phyloP scores from a whole-genome alignment of 2,113 vertebrate genomes.

The Alectura lathami region DNA sequence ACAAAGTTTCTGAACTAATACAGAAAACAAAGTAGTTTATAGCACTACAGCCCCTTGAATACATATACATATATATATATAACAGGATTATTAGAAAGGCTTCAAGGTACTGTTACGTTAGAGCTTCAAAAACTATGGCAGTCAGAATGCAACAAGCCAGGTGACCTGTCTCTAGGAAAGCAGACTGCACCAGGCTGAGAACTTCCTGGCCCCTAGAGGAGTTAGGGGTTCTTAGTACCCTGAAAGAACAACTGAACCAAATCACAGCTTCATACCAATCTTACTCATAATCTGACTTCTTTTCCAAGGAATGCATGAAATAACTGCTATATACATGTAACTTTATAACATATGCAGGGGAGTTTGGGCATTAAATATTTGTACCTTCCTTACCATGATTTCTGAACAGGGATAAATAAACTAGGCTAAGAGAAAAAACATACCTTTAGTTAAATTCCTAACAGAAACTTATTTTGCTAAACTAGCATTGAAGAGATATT shows the following conservation, averaged over 20 bases:
- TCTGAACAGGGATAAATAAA: neutral
- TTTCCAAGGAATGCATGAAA: neutral
- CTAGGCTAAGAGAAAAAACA: neutral
- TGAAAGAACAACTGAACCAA: neutral
- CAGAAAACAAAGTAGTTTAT: neutral
- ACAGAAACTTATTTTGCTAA: neutral
- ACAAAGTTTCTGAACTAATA: neutral
- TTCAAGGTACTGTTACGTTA: neutral
- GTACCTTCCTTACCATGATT: neutral
- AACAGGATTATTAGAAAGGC: neutral
- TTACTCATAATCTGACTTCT: neutral
- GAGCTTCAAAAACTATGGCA: neutral
- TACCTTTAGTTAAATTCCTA: neutral
- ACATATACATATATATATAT: too few relatives aligned
- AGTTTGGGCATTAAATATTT: neutral
- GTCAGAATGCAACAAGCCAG: neutral
- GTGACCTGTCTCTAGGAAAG: neutral
- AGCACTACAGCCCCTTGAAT: neutral
- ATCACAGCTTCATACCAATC: neutral
- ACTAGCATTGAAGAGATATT: neutral
- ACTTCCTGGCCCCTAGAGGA: neutral
- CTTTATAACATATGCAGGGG: neutral
- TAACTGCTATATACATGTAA: rapidly evolving
- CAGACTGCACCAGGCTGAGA: neutral
- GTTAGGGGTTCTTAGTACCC: neutral